phyloP scores from a whole-genome alignment of 2,113 vertebrate genomes.

The Myiozetetes cayanensis region DNA sequence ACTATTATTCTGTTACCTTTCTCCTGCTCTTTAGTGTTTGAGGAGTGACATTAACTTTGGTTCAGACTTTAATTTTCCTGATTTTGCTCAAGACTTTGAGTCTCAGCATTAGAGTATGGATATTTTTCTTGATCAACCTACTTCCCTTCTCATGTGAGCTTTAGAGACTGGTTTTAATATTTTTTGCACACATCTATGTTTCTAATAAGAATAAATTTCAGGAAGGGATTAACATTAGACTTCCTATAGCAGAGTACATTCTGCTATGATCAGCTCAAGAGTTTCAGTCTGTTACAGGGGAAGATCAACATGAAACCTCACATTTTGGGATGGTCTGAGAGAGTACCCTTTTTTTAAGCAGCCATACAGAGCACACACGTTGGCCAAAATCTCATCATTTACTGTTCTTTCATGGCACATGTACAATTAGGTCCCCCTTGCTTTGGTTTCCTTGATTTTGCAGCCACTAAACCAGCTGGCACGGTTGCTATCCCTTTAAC shows the following conservation, averaged over 20 bases:
- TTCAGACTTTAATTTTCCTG: neutral
- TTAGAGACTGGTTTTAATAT: neutral
- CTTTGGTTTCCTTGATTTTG: neutral
- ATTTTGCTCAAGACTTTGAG: neutral
- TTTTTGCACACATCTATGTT: neutral
- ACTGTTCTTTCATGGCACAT: neutral
- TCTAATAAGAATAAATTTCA: neutral
- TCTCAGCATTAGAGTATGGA: neutral
- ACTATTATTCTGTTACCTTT: neutral
- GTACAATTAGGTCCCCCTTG: neutral
- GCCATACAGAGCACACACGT: neutral
- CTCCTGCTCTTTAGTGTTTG: neutral
- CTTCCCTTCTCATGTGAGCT: accelerated
- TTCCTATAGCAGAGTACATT: neutral
- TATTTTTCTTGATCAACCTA: neutral
- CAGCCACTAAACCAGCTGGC: neutral
- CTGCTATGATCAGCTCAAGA: neutral
- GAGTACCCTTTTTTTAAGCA: neutral
- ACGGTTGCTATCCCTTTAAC: neutral
- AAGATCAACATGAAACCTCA: neutral
- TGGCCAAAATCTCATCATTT: neutral
- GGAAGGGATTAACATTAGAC: neutral
- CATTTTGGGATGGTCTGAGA: neutral
- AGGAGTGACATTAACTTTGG: neutral
- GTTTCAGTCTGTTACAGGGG: neutral